Percentiles rank a stretch among this genome's conserved stretches.
phyloP scores from a whole-genome alignment of 2,113 vertebrate species.

The Gasterosteus nipponicus region DNA sequence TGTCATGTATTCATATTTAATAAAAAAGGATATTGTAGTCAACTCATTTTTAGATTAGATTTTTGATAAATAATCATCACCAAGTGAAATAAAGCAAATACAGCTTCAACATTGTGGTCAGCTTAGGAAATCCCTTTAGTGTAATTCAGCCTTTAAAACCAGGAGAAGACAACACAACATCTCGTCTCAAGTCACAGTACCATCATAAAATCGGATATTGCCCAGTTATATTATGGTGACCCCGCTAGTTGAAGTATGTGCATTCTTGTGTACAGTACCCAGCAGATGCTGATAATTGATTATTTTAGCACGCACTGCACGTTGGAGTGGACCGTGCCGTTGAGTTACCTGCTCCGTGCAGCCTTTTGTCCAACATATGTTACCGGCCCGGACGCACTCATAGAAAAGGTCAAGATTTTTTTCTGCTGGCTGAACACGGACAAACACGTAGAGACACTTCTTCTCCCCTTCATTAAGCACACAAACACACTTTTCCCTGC shows the following conservation, averaged over 20 bases:
- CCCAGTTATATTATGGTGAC: neutral
- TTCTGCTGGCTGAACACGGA: conserved; percentile 58
- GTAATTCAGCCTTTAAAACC: conserved; percentile 2
- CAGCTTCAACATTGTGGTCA: neutral
- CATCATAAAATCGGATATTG: neutral
- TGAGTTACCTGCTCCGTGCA: conserved; percentile 35
- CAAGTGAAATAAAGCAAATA: neutral
- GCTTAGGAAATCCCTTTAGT: neutral
- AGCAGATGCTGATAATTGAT: neutral
- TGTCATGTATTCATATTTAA: neutral
- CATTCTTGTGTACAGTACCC: neutral
- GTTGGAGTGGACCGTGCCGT: conserved; percentile 18
- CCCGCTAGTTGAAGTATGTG: neutral
- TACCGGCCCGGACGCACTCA: conserved; percentile 22
- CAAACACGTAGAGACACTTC: conserved; percentile 14
- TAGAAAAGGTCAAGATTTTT: conserved; percentile 69
- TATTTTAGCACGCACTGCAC: conserved; percentile 1
- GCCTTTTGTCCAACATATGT: conserved; percentile 59
- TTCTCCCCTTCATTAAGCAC: conserved; percentile 38
- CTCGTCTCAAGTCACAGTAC: neutral
- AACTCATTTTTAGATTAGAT: neutral
- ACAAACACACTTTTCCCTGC: conserved; percentile 28
- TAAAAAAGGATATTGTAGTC: neutral
- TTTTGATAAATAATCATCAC: neutral
- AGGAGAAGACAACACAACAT: neutral